Conservation (phyloP, 2,113 vertebrate genomes). For the Bubalus kerabau region DNA sequence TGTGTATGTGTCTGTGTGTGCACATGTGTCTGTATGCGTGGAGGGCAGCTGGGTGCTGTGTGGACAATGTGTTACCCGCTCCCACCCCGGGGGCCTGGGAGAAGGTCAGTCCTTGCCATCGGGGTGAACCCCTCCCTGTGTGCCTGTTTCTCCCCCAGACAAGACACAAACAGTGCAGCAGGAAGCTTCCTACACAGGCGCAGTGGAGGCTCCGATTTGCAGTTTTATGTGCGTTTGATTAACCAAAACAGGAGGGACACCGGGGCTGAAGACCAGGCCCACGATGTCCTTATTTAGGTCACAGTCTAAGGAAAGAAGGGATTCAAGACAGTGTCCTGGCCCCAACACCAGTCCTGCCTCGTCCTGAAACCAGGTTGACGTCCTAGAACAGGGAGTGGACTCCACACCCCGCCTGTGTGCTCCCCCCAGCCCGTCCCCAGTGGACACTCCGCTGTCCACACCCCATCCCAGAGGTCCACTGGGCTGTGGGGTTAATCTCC, state of each 20-base stretch:
- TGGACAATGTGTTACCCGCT: neutral
- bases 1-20: neutral
- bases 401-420: rapidly evolving
- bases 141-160: neutral
- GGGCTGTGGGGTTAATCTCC: neutral
- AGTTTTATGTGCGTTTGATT: neutral
- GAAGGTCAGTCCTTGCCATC: neutral
- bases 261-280: neutral
- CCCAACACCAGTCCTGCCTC: rapidly evolving
- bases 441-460: rapidly evolving
- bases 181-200: neutral
- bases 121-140: neutral
- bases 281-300: neutral
- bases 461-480: neutral
- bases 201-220: neutral
- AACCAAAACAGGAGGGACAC: neutral
- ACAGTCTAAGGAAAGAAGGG: neutral
- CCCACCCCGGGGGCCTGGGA: neutral
- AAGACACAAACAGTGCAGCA: neutral
- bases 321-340: too few species aligned
- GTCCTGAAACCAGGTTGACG: too few species aligned
- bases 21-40: neutral
- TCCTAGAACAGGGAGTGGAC: neutral
- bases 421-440: neutral
- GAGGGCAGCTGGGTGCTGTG: too few species aligned